phyloP scores from a whole-genome alignment of 2,797 vertebrate genomes.

The Sebastes kiyomatsui region DNA sequence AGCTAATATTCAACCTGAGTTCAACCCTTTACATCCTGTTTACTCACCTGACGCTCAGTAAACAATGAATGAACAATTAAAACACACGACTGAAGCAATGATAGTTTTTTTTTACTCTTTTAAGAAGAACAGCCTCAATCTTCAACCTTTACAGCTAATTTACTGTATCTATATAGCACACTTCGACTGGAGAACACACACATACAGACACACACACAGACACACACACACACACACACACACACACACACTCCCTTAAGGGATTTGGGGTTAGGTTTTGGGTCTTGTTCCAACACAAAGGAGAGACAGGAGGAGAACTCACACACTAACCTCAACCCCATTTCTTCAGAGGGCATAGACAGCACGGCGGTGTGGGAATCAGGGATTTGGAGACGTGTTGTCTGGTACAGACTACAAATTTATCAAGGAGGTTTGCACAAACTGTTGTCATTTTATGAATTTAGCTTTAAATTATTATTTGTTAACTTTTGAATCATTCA shows the following conservation, averaged over 20 bases:
- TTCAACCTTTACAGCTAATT: not conserved
- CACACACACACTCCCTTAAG: too few relatives aligned
- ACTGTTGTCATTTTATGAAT: not conserved
- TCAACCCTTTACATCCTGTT: not conserved
- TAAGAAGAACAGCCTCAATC: not conserved
- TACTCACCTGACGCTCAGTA: not conserved
- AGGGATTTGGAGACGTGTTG: too few relatives aligned
- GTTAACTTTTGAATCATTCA: not conserved
- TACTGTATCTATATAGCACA: not conserved
- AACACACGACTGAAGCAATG: not conserved
- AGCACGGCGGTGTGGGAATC: too few relatives aligned
- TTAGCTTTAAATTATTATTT: too few relatives aligned
- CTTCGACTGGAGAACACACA: not conserved
- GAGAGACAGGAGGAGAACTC: not conserved
- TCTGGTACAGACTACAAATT: too few relatives aligned
- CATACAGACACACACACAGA: too few relatives aligned
- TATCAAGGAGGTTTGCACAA: not conserved
- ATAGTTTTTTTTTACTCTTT: not conserved
- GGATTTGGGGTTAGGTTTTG: not conserved
- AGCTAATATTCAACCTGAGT: not conserved
- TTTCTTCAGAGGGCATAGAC: conserved; percentile 64
- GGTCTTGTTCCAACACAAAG: not conserved
- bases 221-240: not conserved
- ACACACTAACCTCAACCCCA: conserved; percentile 16
- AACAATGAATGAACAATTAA: not conserved